Conservation (phyloP, 2,113 vertebrate genomes). For the Myanophis thanlyinensis region DNA sequence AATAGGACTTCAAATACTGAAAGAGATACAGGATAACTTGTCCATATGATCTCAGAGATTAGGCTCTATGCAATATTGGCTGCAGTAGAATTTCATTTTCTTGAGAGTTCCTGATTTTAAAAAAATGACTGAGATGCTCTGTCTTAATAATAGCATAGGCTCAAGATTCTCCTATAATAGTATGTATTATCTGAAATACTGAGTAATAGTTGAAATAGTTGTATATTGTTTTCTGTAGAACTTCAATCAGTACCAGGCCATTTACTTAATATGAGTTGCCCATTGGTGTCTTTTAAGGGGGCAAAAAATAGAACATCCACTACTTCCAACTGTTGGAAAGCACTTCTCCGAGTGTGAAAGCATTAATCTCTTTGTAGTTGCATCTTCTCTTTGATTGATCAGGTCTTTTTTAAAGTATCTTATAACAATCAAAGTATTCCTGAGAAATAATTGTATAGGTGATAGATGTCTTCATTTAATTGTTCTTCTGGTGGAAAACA, state of each 20-base stretch:
- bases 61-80: not conserved
- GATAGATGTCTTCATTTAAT: not conserved
- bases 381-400: not conserved
- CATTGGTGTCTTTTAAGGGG: not conserved
- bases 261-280: not conserved
- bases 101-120: not conserved
- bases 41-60: not conserved
- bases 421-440: not conserved
- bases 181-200: not conserved
- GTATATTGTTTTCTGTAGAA: not conserved
- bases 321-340: not conserved
- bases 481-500: not conserved
- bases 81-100: not conserved
- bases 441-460: not conserved
- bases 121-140: not conserved
- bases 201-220: not conserved
- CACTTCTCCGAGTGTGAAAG: not conserved
- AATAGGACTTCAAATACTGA: not conserved
- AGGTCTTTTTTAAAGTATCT: not conserved
- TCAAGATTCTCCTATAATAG: not conserved
- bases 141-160: not conserved
- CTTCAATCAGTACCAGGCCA: not conserved
- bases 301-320: not conserved
- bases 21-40: not conserved
- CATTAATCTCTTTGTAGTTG: not conserved